These are phyloP conservation scores for Platysteira castanea DNA, from an alignment of 2,113 vertebrate species.

Conservation along the genomic window DNA sequence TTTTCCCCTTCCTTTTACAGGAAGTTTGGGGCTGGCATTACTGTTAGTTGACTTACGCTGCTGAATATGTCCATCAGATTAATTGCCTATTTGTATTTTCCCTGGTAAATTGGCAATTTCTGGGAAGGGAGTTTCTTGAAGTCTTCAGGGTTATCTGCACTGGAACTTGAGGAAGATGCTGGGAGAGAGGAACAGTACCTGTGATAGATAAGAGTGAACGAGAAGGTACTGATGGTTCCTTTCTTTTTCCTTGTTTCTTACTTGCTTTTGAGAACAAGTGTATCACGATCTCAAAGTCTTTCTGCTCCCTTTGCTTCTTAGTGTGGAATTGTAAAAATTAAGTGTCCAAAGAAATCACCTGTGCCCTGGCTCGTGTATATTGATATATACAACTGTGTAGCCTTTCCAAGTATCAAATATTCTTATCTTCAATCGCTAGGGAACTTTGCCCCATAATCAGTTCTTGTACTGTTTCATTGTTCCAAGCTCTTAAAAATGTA, in stretches of 20 bases:
- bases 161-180: neutral
- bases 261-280: neutral
- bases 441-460: neutral
- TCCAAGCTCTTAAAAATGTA: neutral
- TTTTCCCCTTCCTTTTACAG: neutral
- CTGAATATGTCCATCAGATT: neutral
- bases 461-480: neutral
- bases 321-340: neutral
- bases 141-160: neutral
- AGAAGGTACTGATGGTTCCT: neutral
- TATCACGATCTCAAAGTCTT: neutral
- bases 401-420: neutral
- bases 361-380: rapidly evolving
- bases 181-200: neutral
- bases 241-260: neutral
- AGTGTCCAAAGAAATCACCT: neutral
- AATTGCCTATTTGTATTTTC: neutral
- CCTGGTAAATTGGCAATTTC: neutral
- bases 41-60: neutral
- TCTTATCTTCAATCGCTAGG: neutral
- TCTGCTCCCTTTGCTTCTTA: neutral
- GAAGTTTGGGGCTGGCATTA: neutral
- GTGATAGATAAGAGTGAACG: neutral
- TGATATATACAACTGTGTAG: neutral
- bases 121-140: neutral